A percentile compares a stretch with the other conserved stretches of the same genome.
Evolutionary conservation across 2,113 vertebrate genomes (phyloP).

Genomic region (Nettapus auritus): DNA sequence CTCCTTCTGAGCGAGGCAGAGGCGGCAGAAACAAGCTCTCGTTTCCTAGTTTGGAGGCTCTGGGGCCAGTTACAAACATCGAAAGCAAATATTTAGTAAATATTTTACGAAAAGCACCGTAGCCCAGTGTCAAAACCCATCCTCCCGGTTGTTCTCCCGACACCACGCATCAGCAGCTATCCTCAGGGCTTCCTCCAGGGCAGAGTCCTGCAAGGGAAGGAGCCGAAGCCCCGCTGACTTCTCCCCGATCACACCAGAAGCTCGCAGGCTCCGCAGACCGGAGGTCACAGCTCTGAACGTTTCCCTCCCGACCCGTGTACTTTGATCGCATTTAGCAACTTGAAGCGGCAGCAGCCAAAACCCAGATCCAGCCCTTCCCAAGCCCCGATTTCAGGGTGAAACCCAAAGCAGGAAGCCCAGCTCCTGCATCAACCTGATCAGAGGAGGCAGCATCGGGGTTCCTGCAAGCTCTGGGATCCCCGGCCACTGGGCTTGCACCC

Average conservation of each 20-base stretch:
- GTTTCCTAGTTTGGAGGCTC: neutral
- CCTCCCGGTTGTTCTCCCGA: neutral
- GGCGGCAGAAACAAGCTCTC: neutral
- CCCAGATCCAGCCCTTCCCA: neutral
- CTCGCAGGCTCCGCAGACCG: neutral
- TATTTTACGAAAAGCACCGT: neutral
- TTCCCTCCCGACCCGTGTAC: neutral
- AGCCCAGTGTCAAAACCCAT: neutral
- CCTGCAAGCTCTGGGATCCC: neutral
- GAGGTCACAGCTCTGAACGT: neutral
- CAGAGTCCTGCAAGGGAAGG: neutral
- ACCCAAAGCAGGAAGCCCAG: neutral
- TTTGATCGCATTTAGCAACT: neutral
- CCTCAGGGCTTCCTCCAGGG: rapidly evolving
- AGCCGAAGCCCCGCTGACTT: rapidly evolving
- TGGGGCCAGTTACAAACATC: neutral
- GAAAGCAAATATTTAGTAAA: neutral
- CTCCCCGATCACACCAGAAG: neutral
- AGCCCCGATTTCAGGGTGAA: neutral
- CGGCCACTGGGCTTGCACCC: rapidly evolving
- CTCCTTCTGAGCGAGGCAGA: rapidly evolving
- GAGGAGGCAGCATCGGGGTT: rapidly evolving
- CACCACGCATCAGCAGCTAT: neutral
- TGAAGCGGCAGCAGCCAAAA: neutral
- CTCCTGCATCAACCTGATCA: rapidly evolving